These are phyloP conservation scores for Acomys russatus DNA, from an alignment of 2,797 vertebrate genomes.

Conservation along the genomic window DNA sequence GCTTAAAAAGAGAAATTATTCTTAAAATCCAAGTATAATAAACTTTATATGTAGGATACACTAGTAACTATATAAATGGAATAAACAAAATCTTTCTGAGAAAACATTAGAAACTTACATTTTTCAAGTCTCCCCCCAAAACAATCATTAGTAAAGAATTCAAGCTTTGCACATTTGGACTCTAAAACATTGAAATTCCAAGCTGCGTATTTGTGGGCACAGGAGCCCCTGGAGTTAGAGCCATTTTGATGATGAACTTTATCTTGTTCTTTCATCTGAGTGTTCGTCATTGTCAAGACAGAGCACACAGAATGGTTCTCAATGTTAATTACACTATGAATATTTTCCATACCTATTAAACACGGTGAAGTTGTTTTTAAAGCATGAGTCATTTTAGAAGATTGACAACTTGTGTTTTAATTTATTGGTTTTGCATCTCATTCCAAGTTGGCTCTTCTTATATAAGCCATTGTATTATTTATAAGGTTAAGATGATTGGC, in stretches of 20 bases:
- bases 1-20: conserved; percentile 20
- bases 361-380: background rate
- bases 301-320: background rate
- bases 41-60: background rate
- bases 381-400: conserved; percentile 62
- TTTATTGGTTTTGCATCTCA: conserved; percentile 61
- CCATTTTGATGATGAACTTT: background rate
- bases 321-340: conserved; percentile 12
- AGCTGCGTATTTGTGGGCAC: background rate
- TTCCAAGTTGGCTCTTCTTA: conserved; percentile 53
- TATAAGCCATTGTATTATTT: conserved; percentile 74
- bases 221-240: conserved; percentile 18
- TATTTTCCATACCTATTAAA: conserved; percentile 63
- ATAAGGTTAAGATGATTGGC: conserved; percentile 68
- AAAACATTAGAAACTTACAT: background rate
- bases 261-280: conserved; percentile 52
- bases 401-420: conserved; percentile 64
- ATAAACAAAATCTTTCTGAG: background rate
- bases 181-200: conserved; percentile 51
- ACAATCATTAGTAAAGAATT: background rate
- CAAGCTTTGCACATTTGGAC: background rate
- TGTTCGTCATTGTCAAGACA: conserved; percentile 55
- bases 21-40: conserved; percentile 7
- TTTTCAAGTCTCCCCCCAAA: background rate
- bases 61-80: background rate